phyloP scores from a whole-genome alignment of 2,888 invertebrate species.

The Julus scanicus region DNA sequence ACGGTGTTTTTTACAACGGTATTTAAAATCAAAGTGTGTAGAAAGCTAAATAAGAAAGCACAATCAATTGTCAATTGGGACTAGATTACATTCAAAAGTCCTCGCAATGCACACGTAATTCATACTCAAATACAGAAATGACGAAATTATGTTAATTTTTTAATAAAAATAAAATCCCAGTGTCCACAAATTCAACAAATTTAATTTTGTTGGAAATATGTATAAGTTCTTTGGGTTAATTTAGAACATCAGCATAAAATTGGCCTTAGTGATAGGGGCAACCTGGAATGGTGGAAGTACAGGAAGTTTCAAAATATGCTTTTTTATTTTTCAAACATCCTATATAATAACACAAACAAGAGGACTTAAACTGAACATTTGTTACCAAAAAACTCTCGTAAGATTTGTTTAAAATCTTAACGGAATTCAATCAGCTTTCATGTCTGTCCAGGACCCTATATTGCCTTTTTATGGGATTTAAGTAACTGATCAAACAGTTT shows the following conservation, averaged over 20 bases:
- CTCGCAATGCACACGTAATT: background rate
- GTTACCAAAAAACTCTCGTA: no score
- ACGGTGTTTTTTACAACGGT: slow-evolving; percentile 44
- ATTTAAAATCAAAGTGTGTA: background rate
- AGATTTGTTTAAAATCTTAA: no score
- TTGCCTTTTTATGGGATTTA: no score
- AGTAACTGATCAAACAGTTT: no score
- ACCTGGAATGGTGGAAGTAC: background rate
- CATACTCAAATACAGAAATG: background rate
- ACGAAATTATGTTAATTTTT: background rate
- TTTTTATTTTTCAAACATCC: no score
- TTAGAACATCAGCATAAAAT: background rate
- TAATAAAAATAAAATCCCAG: background rate
- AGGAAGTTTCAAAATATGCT: background rate
- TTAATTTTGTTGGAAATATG: background rate
- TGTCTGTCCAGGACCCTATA: no score
- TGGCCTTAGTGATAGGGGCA: background rate
- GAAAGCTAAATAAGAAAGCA: slow-evolving; percentile 6
- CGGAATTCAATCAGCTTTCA: no score
- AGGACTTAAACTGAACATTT: no score
- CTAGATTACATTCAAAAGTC: slow-evolving; percentile 12
- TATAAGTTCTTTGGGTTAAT: background rate
- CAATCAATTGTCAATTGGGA: background rate
- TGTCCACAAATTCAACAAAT: background rate
- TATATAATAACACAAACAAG: no score